A percentile compares a stretch with the other conserved stretches of the same genome.
Conservation (phyloP, 2,113 vertebrate species). For the Dryoscopus gambensis region DNA sequence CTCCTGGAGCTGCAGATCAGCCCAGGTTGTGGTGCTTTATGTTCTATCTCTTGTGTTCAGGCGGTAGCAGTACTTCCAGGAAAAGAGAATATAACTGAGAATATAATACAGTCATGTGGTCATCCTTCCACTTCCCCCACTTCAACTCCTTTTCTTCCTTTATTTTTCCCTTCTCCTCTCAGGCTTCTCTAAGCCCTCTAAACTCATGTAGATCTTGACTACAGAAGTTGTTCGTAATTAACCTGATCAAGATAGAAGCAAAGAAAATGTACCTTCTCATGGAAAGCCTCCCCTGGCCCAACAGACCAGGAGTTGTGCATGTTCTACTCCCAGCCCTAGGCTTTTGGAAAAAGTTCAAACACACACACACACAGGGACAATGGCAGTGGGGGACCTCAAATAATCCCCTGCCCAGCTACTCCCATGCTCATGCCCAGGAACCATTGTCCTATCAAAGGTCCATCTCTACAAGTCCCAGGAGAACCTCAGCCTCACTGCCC, state of each 20-base stretch:
- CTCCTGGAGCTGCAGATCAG: background rate
- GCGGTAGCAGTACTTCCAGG: background rate
- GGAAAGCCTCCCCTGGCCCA: background rate
- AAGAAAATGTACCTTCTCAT: background rate
- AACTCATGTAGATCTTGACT: background rate
- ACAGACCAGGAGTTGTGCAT: background rate
- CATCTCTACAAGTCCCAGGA: background rate
- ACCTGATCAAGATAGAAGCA: background rate
- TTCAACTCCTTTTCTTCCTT: accelerated
- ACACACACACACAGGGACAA: no score
- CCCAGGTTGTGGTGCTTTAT: background rate
- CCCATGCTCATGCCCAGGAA: background rate
- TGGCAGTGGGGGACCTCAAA: background rate
- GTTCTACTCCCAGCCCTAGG: background rate
- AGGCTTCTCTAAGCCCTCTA: background rate
- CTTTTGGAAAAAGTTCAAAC: background rate
- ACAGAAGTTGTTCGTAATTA: background rate
- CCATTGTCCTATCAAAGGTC: background rate
- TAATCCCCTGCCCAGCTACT: background rate
- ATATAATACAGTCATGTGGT: background rate
- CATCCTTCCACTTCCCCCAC: background rate
- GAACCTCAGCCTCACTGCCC: background rate
- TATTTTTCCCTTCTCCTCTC: background rate
- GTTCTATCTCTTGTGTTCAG: background rate
- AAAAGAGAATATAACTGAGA: background rate